A percentile compares a stretch with the other conserved stretches of the same genome.
Conservation (phyloP, 2,797 vertebrate species). For the Trichosurus vulpecula region DNA sequence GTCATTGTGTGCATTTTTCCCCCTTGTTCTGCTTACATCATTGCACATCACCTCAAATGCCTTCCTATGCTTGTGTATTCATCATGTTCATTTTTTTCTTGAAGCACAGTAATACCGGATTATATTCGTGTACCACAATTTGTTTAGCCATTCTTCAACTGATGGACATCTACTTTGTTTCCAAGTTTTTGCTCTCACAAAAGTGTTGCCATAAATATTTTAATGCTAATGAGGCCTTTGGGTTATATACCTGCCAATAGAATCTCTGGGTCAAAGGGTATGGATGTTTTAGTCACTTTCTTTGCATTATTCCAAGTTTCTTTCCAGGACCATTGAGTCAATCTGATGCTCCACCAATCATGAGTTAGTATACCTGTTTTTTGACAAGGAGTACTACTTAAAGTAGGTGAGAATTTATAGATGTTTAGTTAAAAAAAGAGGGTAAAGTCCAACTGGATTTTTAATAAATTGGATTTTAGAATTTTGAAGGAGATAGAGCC, state of each 20-base stretch:
- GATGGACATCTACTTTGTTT: neutral
- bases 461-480: neutral
- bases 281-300: neutral
- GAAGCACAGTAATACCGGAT: neutral
- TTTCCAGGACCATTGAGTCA: neutral
- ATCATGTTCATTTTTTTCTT: neutral
- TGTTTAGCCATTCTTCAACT: neutral
- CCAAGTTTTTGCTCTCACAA: neutral
- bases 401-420: neutral
- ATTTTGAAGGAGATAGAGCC: neutral
- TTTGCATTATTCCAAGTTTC: neutral
- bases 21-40: neutral
- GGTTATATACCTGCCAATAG: neutral
- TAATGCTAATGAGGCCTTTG: neutral
- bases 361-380: neutral
- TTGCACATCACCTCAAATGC: neutral
- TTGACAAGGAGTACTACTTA: neutral
- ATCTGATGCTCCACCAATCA: neutral
- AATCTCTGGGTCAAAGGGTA: neutral
- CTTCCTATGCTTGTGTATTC: neutral
- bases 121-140: neutral
- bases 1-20: neutral
- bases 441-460: neutral
- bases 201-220: neutral
- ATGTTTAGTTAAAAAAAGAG: neutral